Evolutionary conservation across 2,888 invertebrate genomes (phyloP).

Genomic region (Ennomos fuscantarius): DNA sequence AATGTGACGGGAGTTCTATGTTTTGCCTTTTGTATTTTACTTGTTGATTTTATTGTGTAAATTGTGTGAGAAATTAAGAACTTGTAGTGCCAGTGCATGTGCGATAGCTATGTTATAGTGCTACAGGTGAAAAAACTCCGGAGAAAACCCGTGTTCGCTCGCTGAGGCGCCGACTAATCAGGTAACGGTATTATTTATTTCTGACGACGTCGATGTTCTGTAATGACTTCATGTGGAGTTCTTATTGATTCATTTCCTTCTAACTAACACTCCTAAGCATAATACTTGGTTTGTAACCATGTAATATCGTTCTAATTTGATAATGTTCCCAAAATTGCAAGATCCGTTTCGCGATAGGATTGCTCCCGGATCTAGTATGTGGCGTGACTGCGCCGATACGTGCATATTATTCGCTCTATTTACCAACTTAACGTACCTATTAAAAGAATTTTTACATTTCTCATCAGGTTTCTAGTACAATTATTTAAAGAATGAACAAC

Average conservation of each 20-base stretch:
- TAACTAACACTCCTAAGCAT: conserved; percentile 12
- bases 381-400: conserved; percentile 23
- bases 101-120: conserved; percentile 66
- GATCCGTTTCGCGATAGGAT: conserved; percentile 7
- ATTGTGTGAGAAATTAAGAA: conserved; percentile 64
- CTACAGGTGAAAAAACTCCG: conserved; percentile 45
- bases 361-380: conserved; percentile 30
- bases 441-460: conserved; percentile 3
- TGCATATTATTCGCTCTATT: conserved; percentile 23
- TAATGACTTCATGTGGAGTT: conserved; percentile 50
- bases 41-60: conserved; percentile 78
- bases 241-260: conserved; percentile 42
- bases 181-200: conserved; percentile 82
- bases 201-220: conserved; percentile 74
- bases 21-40: conserved; percentile 75
- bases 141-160: conserved; percentile 52
- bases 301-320: conserved; percentile 2
- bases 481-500: neutral
- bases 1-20: conserved; percentile 76
- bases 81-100: conserved; percentile 50
- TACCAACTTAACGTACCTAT: conserved; percentile 21
- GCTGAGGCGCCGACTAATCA: conserved; percentile 62
- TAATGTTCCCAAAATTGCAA: conserved; percentile 4
- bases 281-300: conserved; percentile 5
- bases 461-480: neutral